Base-by-base conservation (phyloP, 1,140 invertebrate genomes). In the Drosophila willistoni region DNA sequence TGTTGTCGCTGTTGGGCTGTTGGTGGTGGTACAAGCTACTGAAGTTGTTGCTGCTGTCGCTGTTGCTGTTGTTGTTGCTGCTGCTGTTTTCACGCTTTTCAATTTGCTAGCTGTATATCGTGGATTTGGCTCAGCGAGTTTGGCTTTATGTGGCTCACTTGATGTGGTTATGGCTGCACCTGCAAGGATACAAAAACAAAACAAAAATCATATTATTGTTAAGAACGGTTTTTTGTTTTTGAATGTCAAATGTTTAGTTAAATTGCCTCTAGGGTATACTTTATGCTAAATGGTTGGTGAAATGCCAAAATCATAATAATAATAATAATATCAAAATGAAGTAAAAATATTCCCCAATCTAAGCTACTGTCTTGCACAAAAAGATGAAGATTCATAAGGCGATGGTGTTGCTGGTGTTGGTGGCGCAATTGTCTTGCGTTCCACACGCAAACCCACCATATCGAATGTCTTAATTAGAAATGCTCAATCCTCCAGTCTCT, bases 381-480 rank as follows among this genome's bases (percentile, higher is more conserved):
- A 59, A 62, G 68, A 73, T 73, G 59, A 68, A 79, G 71, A 74
- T 79, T 60, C 68, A 80, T 79, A 74, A 63, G 41, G 25, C 76
- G 75, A 69, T 60, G 76, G 44, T 59, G 67, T 7, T 25, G 25
- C 17, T 77, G 75, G 22, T 56, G 41, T 42, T 22, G 22, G 22
- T 89, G 83, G 77, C 68, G 68, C 76, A 89, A 87, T 90, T 79
- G 78, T 85, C 56, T 90, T 68, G 81, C 81, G 79, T 82, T 90
- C 77, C 73, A 90, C 86, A 90, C 86, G 86, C 86, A 83, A 86
- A 70, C 81, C 56, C 62, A 22, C 72, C 85, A 64, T 90, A 89
- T 90, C 85, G 85, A 89, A 90, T 90, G 82, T 90, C 86, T 87
- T 90, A 90, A 90, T 90, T 90, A 90, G 86, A 90, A 90, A 90